Evolutionary conservation across 2,888 invertebrate species (phyloP), one percentile per base, ranked within the genome.

Genomic region (Nymphalis polychloros): DNA sequence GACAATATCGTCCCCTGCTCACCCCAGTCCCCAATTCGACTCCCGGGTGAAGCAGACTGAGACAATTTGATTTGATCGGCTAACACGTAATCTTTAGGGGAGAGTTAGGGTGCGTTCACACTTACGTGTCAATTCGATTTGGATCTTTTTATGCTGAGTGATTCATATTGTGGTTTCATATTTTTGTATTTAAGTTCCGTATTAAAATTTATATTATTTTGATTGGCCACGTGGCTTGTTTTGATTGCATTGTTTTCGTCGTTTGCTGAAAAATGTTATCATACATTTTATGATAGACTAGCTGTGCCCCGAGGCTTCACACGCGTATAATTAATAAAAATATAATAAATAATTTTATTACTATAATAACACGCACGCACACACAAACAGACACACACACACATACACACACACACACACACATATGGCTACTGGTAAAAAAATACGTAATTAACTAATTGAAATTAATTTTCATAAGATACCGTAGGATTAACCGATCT

Each of bases 61-160:
- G 77, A 81, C 79, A 80, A 81, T 81, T 80, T 74, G 78, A 79
- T 81, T 81, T 80, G 77, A 78, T 78, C 78, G 75, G 71, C 74
- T 73, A 67, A 76, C 74, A 72, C 73, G 76, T 75, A 75, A 77
- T 75, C 75, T 76, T 69, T 68, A 70, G 73, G 75, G 76, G 72
- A 64, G 68, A 52, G 65, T 67, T 64, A 64, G 71, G 72, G 69
- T 63, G 67, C 41, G 48, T 64, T 50, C 60, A 69, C 63, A 64
- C 57, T 55, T 57, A 27, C 35, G 31, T 23, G 49, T 41, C 46
- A 23, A 62, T 41, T 68, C 3, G 35, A 35, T 57, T 57, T 57
- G 13, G 1, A 13, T 41, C 4, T 41, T 57, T 57, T 57, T 57
- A 17, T 57, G 27, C n/a, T 57, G 31, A 55, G 17, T 16, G 16